phyloP scores from a whole-genome alignment of 1,140 invertebrate genomes.

The Aphis gossypii region DNA sequence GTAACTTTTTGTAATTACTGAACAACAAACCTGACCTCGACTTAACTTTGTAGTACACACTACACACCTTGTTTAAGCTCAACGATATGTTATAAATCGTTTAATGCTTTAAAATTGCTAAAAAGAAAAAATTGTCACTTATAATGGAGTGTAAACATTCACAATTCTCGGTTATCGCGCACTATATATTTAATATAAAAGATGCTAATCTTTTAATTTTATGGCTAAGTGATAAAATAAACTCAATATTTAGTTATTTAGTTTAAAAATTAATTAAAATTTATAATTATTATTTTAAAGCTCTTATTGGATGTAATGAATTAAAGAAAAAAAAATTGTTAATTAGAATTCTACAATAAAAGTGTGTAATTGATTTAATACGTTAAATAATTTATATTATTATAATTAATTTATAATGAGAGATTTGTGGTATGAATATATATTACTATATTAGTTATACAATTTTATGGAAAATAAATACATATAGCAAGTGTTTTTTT shows the following conservation, averaged over 20 bases:
- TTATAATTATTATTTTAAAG: background rate
- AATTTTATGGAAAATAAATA: background rate
- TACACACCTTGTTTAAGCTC: background rate
- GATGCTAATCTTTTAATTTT: constrained; percentile 7
- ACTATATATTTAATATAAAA: background rate
- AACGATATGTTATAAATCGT: background rate
- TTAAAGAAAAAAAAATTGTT: background rate
- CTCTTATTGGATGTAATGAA: background rate
- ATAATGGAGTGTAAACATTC: constrained; percentile 11
- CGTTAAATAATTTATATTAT: background rate
- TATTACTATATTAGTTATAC: background rate
- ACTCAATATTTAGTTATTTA: background rate
- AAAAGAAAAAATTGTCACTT: background rate
- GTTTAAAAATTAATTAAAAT: background rate
- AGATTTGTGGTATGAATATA: background rate
- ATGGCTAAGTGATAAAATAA: background rate
- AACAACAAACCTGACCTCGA: background rate
- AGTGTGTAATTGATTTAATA: background rate
- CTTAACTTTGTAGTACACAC: background rate
- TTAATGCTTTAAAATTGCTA: background rate
- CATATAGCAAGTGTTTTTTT: background rate
- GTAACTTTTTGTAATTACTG: background rate
- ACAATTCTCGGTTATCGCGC: background rate
- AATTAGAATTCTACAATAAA: background rate
- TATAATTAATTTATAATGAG: background rate